phyloP scores from a whole-genome alignment of 2,113 vertebrate genomes.

The Pangasianodon gigas region DNA sequence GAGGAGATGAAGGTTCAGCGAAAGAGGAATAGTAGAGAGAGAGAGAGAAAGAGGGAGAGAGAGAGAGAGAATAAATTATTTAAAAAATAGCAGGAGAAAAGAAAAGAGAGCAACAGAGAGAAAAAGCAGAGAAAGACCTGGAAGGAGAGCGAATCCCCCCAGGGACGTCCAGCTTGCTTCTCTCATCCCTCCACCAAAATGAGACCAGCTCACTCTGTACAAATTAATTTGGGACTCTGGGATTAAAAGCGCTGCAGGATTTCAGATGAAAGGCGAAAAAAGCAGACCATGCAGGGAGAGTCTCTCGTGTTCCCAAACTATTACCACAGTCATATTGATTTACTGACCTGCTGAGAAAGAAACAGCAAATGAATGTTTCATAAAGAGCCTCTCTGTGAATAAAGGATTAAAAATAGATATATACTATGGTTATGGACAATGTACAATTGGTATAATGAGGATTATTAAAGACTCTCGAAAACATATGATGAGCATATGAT shows the following conservation, averaged over 20 bases:
- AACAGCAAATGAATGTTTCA: constrained; percentile 21
- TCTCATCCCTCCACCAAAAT: constrained; percentile 41
- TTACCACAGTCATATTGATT: constrained; percentile 42
- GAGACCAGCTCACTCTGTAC: constrained; percentile 31
- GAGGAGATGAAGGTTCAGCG: constrained; percentile 26
- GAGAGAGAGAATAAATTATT: constrained; percentile 11
- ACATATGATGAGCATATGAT: neutral
- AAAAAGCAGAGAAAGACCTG: neutral
- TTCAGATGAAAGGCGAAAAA: constrained; percentile 30
- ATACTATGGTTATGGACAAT: neutral
- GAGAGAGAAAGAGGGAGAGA: constrained; percentile 18
- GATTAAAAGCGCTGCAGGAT: constrained; percentile 38
- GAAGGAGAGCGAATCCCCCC: neutral
- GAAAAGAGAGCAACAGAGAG: neutral
- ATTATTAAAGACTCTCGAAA: neutral
- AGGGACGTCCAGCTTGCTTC: constrained; percentile 30
- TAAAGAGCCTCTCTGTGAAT: neutral
- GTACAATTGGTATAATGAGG: neutral
- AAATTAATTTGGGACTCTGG: constrained; percentile 53
- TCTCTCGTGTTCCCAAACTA: constrained; percentile 39
- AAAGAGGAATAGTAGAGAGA: neutral
- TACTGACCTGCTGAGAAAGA: constrained; percentile 31
- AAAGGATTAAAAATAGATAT: neutral
- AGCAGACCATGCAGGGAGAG: neutral
- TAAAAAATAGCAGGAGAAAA: neutral